Base-by-base conservation (phyloP, 1,140 invertebrate genomes). In the Trichomalopsis sarcophagae region DNA sequence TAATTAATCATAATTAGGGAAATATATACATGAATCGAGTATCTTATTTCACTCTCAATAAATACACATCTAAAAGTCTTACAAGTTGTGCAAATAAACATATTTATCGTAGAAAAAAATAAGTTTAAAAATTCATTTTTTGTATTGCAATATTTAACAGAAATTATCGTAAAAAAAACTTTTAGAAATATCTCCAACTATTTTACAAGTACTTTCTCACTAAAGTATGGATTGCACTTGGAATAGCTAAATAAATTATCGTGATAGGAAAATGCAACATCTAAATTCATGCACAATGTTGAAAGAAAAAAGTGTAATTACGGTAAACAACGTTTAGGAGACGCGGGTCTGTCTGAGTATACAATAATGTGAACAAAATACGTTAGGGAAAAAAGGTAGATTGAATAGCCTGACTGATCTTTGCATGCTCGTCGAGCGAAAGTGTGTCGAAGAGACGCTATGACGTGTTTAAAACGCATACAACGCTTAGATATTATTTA, bases 401-500 rank as follows among this genome's bases (percentile, higher is more conserved):
- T 68, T 73, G 17, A 82, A 76, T 77, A 68, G 27, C 36, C 13
- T 62, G 55, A 80, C 33, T 33, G 23, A 36, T 68, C 47, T 84
- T 79, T 73, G 55, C 62, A 69, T 23, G 11, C 47, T 75, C 55
- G 21, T 6, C 30, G 71, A 62, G 44, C 73, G 66, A 69, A 71
- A 69, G 13, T 74, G 23, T 62, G 76, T 23, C 17, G 76, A 84
- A 73, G 68, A 79, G 13, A 73, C 74, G 11, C 33, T 84, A 78
- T 84, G 44, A 83, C 69, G 74, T 82, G 47, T 82, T 82, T 82
- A 76, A 76, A 82, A 84, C 62, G 81, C 73, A 82, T 84, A 85
- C 74, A 84, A 86, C 74, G n/a, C 69, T 78, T 84, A 47, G 44
- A 88, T 81, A 90, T 90, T 87, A 88, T 88, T 90, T 83, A 91